phyloP scores from a whole-genome alignment of 64 coral and sea anemone species.

The Montipora cactus region DNA sequence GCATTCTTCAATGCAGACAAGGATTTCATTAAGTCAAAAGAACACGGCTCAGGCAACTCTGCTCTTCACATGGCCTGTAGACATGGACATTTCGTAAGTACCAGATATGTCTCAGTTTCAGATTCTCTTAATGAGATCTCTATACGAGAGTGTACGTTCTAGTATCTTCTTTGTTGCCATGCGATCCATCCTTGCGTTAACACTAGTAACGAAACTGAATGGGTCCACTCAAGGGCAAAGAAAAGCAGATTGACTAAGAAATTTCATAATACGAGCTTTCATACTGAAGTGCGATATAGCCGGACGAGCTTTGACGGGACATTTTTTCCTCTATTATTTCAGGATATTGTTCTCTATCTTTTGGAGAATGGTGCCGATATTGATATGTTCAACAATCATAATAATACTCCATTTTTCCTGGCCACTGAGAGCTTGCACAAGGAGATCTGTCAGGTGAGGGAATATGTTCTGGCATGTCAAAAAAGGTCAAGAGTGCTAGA shows the following conservation, averaged over 20 bases:
- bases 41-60: constrained; percentile 93
- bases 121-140: too few species aligned
- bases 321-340: neutral
- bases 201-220: too few species aligned
- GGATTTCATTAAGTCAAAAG: constrained; percentile 84
- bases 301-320: neutral
- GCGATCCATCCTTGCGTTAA: too few species aligned
- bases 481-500: neutral
- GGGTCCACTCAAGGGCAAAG: too few species aligned
- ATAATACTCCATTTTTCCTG: constrained; percentile 94
- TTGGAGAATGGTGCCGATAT: constrained; percentile 92
- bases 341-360: constrained; percentile 88
- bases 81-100: constrained; percentile 93
- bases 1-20: constrained; percentile 90
- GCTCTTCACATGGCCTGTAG: constrained; percentile 94
- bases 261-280: too few species aligned
- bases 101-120: neutral
- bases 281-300: too few species aligned
- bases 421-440: constrained; percentile 91
- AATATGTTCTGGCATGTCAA: neutral
- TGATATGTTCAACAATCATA: constrained; percentile 83
- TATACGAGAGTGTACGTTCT: too few species aligned
- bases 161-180: too few species aligned
- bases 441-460: constrained; percentile 87
- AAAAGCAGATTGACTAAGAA: too few species aligned